Base-by-base conservation (phyloP, 2,888 invertebrate genomes). In the Tipula lateralis region DNA sequence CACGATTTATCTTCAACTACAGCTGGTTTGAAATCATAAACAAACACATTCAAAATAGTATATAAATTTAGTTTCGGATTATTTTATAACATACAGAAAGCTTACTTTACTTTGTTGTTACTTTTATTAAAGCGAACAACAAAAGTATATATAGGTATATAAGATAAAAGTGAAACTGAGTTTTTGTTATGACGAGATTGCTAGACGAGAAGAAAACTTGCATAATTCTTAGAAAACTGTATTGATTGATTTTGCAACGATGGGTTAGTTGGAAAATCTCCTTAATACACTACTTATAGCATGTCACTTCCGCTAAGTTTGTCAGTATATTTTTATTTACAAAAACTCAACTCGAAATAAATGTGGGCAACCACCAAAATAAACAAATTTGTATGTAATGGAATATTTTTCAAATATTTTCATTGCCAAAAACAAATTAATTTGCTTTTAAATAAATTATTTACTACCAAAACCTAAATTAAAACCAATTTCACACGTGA, bases 341-440 rank as follows among this genome's bases (percentile, higher is more conserved):
- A 16, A 50, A 50, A 19, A n/a, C 16, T 16, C n/a, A 50, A 50
- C 16, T 16, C 7, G 12, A 16, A 50, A 16, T 50, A 50, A 24
- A 44, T 44, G 66, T 66, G 66, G 66, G 66, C 24, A 66, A 66
- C 66, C n/a, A n/a, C n/a, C 66, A 66, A 66, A 66, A 24, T 66
- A 66, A 66, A 66, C 24, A 66, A 19, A 24, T 24, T 24, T 66
- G 66, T 24, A 24, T 24, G 1, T 19, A 66, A 66, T 66, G 66
- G 66, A 66, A 66, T 66, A 66, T 66, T 66, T 66, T 66, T 66
- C 19, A 66, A 66, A 24, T 12, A 66, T 24, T 66, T 66, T 66
- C 66, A 66, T 66, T 66, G 66, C 66, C 66, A 66, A 66, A 66
- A 66, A 9, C 66, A 4, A 66, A n/a, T n/a, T n/a, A 66, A 24